Percentiles rank a stretch among this genome's conserved stretches.
Conservation (phyloP, 2,888 invertebrate species). For the Trypoxylon attenuatum region DNA sequence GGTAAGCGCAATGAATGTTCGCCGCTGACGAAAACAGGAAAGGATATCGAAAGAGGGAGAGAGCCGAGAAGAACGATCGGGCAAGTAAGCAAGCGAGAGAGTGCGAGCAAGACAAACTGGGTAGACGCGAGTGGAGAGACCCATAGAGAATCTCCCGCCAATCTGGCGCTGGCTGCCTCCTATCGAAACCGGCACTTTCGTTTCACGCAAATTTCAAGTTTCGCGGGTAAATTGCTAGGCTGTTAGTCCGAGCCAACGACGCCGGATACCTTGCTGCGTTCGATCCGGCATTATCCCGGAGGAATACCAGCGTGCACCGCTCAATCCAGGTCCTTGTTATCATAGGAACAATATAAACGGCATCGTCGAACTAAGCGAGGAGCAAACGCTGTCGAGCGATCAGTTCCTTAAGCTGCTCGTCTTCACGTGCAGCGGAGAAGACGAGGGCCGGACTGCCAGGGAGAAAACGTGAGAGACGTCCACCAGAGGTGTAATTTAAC, state of each 20-base stretch:
- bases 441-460: background rate
- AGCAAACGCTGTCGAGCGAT: too few species aligned
- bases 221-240: conserved; percentile 58
- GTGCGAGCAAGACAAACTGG: background rate
- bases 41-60: background rate
- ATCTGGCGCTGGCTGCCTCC: conserved; percentile 13
- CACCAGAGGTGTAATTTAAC: conserved; percentile 65
- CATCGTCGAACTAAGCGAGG: too few species aligned
- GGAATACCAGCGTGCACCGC: conserved; percentile 36
- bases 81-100: background rate
- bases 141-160: conserved; percentile 7
- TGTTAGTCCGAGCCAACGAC: too few species aligned
- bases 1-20: too few species aligned
- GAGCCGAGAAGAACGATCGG: background rate
- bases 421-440: background rate
- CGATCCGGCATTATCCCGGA: conserved; percentile 12
- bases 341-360: conserved; percentile 27
- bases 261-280: too few species aligned
- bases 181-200: conserved; percentile 59
- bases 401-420: background rate
- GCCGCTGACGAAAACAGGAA: too few species aligned
- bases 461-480: conserved; percentile 62
- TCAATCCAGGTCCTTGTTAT: conserved; percentile 56
- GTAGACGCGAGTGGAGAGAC: background rate
- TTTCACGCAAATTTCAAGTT: conserved; percentile 65